A percentile compares a stretch with the other conserved stretches of the same genome.
Conservation (phyloP, 2,113 vertebrate genomes). For the Rissa tridactyla region DNA sequence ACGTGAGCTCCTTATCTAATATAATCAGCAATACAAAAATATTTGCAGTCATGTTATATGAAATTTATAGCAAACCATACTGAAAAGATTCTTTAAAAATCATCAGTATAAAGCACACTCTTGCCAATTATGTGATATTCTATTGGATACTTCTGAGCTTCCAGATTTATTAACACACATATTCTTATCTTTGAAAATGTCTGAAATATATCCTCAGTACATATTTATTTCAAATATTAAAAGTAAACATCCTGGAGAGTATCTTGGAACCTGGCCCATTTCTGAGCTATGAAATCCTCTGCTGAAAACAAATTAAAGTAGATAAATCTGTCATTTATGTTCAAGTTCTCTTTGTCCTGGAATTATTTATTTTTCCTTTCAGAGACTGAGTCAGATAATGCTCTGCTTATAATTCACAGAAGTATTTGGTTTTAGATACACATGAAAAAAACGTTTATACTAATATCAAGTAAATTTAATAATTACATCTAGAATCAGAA, state of each 20-base stretch:
- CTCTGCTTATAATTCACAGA: background rate
- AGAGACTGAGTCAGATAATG: background rate
- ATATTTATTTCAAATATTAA: constrained; percentile 31
- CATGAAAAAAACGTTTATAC: background rate
- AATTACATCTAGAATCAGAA: background rate
- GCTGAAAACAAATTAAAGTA: constrained; percentile 13
- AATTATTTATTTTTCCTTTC: constrained; percentile 25
- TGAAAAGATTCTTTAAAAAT: background rate
- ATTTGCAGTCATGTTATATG: background rate
- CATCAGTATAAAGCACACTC: background rate
- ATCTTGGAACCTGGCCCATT: background rate
- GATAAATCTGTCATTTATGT: constrained; percentile 17
- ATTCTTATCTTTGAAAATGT: background rate
- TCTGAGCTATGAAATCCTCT: background rate
- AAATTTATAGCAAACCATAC: background rate
- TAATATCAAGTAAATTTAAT: background rate
- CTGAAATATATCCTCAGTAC: background rate
- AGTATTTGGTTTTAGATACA: background rate
- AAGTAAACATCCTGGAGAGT: constrained; percentile 3
- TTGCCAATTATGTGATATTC: background rate
- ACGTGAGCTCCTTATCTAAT: background rate
- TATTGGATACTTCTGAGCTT: background rate
- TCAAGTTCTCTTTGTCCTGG: background rate
- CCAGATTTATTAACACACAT: background rate
- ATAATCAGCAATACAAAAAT: background rate